phyloP scores from a whole-genome alignment of 2,797 vertebrate species.

The Gymnocypris eckloni region DNA sequence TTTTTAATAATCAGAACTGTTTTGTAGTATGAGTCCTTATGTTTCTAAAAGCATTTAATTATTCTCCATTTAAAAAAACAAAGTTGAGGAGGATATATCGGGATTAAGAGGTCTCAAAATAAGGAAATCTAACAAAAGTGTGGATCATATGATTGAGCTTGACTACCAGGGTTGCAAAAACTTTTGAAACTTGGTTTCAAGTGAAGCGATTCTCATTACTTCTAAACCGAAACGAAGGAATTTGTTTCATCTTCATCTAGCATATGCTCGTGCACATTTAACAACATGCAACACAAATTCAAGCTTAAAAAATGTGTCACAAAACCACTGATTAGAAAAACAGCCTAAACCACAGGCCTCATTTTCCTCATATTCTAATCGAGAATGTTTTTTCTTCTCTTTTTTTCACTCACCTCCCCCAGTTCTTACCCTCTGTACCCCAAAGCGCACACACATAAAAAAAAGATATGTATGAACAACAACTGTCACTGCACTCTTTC shows the following conservation, averaged over 20 bases:
- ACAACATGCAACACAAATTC: slow-evolving; percentile 51
- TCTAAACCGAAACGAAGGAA: slow-evolving; percentile 30
- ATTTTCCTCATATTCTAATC: slow-evolving; percentile 56
- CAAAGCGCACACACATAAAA: not conserved
- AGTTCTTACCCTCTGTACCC: slow-evolving; percentile 12
- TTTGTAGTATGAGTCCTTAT: not conserved
- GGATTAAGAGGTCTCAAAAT: not conserved
- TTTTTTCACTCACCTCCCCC: slow-evolving; percentile 18
- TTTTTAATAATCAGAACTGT: not conserved
- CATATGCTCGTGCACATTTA: slow-evolving; percentile 28
- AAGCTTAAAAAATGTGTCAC: slow-evolving; percentile 59
- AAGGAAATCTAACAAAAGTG: not conserved
- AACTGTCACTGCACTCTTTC: not conserved
- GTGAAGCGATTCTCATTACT: not conserved
- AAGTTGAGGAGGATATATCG: no score
- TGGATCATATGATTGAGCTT: slow-evolving; percentile 6
- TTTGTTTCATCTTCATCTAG: slow-evolving; percentile 31
- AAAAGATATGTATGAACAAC: not conserved
- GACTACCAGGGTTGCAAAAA: slow-evolving; percentile 11
- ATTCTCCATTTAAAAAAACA: not conserved
- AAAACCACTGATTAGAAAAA: slow-evolving; percentile 66
- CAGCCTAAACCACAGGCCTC: slow-evolving; percentile 58
- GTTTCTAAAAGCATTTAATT: not conserved
- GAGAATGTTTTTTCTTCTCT: slow-evolving; percentile 25
- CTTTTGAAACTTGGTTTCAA: not conserved